Evolutionary conservation across 2,888 invertebrate species (phyloP).

Genomic region (Carterocephalus palaemon): DNA sequence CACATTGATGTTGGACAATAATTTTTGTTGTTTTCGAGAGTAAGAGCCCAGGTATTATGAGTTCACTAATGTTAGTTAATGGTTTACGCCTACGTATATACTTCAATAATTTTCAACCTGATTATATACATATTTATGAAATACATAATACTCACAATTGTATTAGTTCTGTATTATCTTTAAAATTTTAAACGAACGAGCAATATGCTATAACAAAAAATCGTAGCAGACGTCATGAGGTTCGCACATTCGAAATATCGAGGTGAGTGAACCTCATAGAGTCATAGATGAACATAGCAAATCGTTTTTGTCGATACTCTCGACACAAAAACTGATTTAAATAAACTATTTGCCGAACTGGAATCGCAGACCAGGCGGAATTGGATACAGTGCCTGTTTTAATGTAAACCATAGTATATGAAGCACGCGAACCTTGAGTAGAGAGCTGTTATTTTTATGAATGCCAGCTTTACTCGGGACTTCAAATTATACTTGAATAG

Average conservation of each 20-base stretch:
- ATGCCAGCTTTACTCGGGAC: constrained; percentile 1
- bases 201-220: constrained; percentile 71
- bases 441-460: constrained; percentile 9
- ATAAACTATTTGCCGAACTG: constrained; percentile 27
- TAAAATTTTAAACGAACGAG: constrained; percentile 57
- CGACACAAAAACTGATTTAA: constrained; percentile 51
- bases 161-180: constrained; percentile 44
- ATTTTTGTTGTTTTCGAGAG: too few species aligned
- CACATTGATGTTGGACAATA: too few species aligned
- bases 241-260: constrained; percentile 70
- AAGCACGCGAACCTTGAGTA: constrained; percentile 33
- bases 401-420: constrained; percentile 34
- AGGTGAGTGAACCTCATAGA: constrained; percentile 67
- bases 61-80: too few species aligned
- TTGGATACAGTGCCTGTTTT: constrained; percentile 4
- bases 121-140: too few species aligned
- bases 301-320: constrained; percentile 65
- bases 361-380: background rate
- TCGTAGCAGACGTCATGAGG: constrained; percentile 66
- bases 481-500: too few species aligned
- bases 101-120: too few species aligned
- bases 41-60: too few species aligned
- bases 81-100: too few species aligned
- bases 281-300: constrained; percentile 53
- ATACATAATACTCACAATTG: too few species aligned